Evolutionary conservation across 2,888 invertebrate genomes (phyloP).

Genomic region (Orthonevra nobilis): DNA sequence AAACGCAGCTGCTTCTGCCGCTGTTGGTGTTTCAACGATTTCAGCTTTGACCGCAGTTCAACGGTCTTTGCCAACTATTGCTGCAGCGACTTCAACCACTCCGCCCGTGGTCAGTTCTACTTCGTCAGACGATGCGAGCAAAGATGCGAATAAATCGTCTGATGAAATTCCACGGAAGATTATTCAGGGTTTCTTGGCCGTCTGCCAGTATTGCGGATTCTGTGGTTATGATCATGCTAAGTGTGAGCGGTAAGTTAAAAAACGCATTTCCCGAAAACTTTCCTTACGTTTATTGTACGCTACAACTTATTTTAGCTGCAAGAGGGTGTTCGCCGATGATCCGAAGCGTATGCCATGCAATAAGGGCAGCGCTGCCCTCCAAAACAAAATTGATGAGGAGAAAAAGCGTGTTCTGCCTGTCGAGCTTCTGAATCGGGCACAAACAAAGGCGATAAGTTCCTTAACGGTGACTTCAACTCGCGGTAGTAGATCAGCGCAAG

Average conservation of each 20-base stretch:
- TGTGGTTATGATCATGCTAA: conserved; percentile 89
- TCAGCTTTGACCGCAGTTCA: conserved; percentile 27
- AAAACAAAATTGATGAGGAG: conserved; percentile 72
- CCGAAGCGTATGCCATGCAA: conserved; percentile 82
- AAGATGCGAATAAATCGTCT: conserved; percentile 20
- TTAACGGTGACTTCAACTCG: conserved; percentile 70
- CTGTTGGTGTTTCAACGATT: conserved; percentile 41
- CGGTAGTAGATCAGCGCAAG: conserved; percentile 70
- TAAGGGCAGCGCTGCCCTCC: conserved; percentile 67
- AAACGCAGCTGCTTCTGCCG: conserved; percentile 66
- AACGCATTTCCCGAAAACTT: conserved; percentile 41
- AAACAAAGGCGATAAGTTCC: conserved; percentile 57
- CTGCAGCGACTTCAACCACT: conserved; percentile 71
- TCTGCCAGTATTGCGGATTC: conserved; percentile 91
- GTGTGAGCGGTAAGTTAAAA: conserved; percentile 83
- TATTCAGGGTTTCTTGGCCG: conserved; percentile 87
- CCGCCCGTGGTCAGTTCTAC: conserved; percentile 6
- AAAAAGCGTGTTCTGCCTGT: conserved; percentile 67
- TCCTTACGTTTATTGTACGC: too few species aligned
- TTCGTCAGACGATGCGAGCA: conserved; percentile 27
- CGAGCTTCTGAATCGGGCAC: conserved; percentile 66
- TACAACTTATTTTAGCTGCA: conserved; percentile 82
- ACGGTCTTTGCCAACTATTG: conserved; percentile 71
- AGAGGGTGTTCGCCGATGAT: conserved; percentile 86
- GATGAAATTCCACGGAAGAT: conserved; percentile 84